A percentile compares a stretch with the other conserved stretches of the same genome.
phyloP scores from a whole-genome alignment of 2,113 vertebrate genomes.

The Tenebrosternarchus preto region DNA sequence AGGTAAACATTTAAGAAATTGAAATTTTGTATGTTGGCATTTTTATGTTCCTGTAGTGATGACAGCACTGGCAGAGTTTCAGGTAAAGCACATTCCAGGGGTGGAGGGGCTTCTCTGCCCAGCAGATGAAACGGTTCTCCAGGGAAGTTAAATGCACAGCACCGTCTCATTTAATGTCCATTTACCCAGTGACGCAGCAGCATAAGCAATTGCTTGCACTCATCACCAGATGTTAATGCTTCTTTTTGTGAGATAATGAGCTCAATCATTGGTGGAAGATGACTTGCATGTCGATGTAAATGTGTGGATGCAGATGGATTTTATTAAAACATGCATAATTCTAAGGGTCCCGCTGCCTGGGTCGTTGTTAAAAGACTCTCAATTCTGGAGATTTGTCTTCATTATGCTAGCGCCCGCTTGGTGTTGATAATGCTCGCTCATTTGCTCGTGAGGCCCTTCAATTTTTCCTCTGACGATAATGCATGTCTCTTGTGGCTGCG shows the following conservation, averaged over 20 bases:
- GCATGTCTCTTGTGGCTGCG: constrained; percentile 56
- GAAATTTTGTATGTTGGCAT: not conserved
- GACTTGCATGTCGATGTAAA: not conserved
- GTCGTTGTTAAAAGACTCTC: constrained; percentile 67
- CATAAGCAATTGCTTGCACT: constrained; percentile 64
- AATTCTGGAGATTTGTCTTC: constrained; percentile 67
- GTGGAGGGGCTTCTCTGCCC: constrained; percentile 63
- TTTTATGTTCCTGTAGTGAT: not conserved
- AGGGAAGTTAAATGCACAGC: constrained; percentile 70
- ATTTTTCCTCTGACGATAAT: constrained; percentile 65
- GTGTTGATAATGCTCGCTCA: constrained; percentile 69
- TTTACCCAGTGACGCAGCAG: constrained; percentile 68
- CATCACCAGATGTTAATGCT: constrained; percentile 58
- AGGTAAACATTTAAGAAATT: too few species aligned
- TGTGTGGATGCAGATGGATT: constrained; percentile 46
- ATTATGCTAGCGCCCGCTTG: constrained; percentile 65
- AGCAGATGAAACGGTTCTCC: constrained; percentile 71
- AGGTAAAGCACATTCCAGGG: constrained; percentile 57
- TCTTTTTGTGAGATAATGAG: constrained; percentile 56
- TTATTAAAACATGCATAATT: constrained; percentile 64
- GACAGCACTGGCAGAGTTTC: constrained; percentile 49
- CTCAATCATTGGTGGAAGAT: constrained; percentile 55
- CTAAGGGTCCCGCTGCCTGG: constrained; percentile 57
- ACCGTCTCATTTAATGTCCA: constrained; percentile 73
- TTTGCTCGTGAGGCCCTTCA: constrained; percentile 67